phyloP scores from a whole-genome alignment of 2,113 vertebrate genomes.

The Tenebrosternarchus preto region DNA sequence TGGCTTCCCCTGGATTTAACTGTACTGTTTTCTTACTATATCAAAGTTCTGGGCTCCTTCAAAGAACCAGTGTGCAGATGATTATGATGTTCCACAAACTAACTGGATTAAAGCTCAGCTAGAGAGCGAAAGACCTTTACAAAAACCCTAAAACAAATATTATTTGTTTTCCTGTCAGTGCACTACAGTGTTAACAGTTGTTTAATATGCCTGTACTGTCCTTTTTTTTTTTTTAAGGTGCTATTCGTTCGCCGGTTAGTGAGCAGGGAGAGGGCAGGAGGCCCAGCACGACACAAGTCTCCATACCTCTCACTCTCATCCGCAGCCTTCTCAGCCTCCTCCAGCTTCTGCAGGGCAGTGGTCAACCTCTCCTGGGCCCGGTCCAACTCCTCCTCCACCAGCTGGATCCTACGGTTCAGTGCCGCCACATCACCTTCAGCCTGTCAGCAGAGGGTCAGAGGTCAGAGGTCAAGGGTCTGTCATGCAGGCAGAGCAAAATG shows the following conservation, averaged over 20 bases:
- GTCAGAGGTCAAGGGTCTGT: slow-evolving; percentile 11
- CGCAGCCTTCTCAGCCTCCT: slow-evolving; percentile 96
- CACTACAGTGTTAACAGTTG: neutral
- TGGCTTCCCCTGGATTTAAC: neutral
- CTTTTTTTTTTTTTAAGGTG: too few species aligned
- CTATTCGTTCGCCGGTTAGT: neutral
- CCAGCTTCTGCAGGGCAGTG: slow-evolving; percentile 93
- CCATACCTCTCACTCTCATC: slow-evolving; percentile 96
- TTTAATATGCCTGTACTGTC: neutral
- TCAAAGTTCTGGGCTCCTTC: neutral
- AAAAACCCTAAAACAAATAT: neutral
- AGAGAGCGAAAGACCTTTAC: neutral
- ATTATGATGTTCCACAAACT: slow-evolving; percentile 2
- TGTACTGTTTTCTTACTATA: neutral
- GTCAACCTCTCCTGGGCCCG: slow-evolving; percentile 92
- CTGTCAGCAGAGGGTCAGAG: slow-evolving; percentile 62
- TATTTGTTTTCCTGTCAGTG: neutral
- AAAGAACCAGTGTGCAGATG: neutral
- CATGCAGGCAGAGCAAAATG: neutral
- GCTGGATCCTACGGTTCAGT: slow-evolving; percentile 95
- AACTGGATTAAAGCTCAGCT: neutral
- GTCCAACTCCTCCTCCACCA: slow-evolving; percentile 98
- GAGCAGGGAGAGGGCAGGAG: neutral
- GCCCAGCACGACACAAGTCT: too few species aligned
- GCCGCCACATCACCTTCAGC: slow-evolving; percentile 94